These are phyloP conservation scores for Uropetala carovei DNA, from an alignment of 2,888 invertebrate species.

Conservation along the genomic window DNA sequence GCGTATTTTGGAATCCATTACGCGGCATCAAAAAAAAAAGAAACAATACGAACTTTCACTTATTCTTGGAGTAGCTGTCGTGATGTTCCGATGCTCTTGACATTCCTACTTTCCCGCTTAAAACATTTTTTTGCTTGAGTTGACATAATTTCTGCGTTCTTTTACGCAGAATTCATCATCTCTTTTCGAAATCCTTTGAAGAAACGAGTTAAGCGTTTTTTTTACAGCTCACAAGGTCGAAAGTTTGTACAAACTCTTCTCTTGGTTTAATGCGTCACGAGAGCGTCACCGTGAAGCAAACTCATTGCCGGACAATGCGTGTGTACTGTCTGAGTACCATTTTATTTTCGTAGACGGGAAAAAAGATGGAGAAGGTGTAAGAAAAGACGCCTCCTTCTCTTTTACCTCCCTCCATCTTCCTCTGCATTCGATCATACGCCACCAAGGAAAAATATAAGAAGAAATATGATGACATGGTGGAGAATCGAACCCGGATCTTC, in stretches of 20 bases:
- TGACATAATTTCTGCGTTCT: no score
- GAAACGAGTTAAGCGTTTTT: neutral
- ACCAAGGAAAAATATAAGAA: no score
- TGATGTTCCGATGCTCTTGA: no score
- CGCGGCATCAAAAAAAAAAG: neutral
- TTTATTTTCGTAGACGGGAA: neutral
- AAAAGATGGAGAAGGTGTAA: neutral
- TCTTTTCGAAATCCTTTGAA: neutral
- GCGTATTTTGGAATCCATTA: neutral
- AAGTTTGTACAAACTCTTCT: neutral
- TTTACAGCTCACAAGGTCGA: neutral
- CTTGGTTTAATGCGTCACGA: neutral
- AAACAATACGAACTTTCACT: neutral
- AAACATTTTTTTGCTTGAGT: no score
- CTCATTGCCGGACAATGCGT: neutral
- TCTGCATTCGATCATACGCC: no score
- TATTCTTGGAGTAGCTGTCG: neutral
- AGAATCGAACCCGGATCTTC: no score
- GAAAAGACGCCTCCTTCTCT: neutral
- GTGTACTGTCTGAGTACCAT: neutral
- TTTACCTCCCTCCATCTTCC: neutral
- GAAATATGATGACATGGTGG: no score
- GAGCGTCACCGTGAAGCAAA: neutral
- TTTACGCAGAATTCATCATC: no score
- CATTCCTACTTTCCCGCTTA: no score